A percentile compares a stretch with the other conserved stretches of the same genome.
phyloP scores from a whole-genome alignment of 2,888 invertebrate genomes.

The Tiphia femorata region DNA sequence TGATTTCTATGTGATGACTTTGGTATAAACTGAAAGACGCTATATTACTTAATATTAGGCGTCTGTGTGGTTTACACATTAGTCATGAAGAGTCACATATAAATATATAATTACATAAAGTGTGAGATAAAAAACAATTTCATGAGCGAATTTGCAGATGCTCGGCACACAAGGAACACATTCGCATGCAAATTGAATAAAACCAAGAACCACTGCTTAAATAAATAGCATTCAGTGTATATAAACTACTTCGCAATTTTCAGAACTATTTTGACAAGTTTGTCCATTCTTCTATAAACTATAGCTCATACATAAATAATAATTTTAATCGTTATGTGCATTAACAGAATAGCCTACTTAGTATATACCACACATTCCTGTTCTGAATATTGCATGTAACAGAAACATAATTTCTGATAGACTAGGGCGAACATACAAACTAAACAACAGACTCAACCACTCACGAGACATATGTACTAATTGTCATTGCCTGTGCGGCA shows the following conservation, averaged over 20 bases:
- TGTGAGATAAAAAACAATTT: slow-evolving; percentile 28
- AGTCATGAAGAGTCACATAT: slow-evolving; percentile 28
- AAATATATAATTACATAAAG: slow-evolving; percentile 25
- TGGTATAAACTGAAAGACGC: slow-evolving; percentile 28
- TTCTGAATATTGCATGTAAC: slow-evolving; percentile 35
- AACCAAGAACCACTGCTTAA: slow-evolving; percentile 22
- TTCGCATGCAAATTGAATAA: slow-evolving; percentile 36
- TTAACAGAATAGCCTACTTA: neutral
- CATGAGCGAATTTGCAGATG: slow-evolving; percentile 38
- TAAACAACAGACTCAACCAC: slow-evolving; percentile 63
- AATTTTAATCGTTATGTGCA: too few relatives aligned
- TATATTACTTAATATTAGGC: slow-evolving; percentile 12
- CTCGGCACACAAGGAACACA: slow-evolving; percentile 30
- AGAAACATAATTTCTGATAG: slow-evolving; percentile 24
- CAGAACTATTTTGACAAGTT: neutral
- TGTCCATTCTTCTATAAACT: neutral
- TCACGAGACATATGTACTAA: slow-evolving; percentile 63
- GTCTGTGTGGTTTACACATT: slow-evolving; percentile 30
- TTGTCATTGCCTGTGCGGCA: slow-evolving; percentile 53
- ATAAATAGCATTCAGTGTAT: slow-evolving; percentile 28
- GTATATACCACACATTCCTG: slow-evolving; percentile 22
- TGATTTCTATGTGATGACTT: slow-evolving; percentile 44
- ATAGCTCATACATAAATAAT: neutral
- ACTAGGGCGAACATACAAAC: slow-evolving; percentile 45
- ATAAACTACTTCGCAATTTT: slow-evolving; percentile 16